Evolutionary conservation across 37 sponge, comb jelly and placozoan species (phyloP), one percentile per base, ranked within the genome.

Genomic region (Axinella damicornis): DNA sequence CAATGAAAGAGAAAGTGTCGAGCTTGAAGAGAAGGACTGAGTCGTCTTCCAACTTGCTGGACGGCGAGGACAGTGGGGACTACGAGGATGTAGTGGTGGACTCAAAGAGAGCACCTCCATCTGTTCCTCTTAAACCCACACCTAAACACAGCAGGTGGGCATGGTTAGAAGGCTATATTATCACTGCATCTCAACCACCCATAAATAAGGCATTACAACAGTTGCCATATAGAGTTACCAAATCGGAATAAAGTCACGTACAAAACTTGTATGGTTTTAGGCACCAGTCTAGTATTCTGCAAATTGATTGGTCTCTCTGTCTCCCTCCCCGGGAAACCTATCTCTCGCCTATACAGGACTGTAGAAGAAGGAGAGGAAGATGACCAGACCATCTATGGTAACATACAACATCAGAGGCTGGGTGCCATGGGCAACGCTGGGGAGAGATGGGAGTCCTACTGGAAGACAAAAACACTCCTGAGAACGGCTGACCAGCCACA

Each of bases 361-460:
- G 46, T 9, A 46, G 46, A 46, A 46, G 6, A 46, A 46, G 46
- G 46, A 9, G 46, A 46, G 46, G 4, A 46, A 22, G 71, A 59
- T 24, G 74, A 82, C 2, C 73, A 82, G 36, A 61, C 19, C 17
- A 73, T 87, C n/a, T 87, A 87, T 75, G 80, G 53, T 57, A 87
- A 87, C 63, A 63, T 34, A 12, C 36, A 53, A 2, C 74, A 87
- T 53, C 34, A 20, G 37, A 24, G 37, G 5, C 38, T 57, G 17
- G 81, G 74, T 39, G 79, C 75, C 60, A 63, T 28, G 63, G 88
- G 88, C 39, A 87, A 87, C 35, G 81, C 81, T 37, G 88, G 88
- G 21, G 20, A 67, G 40, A 55, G 88, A 22, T 87, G 88, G 88
- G 81, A 87, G 63, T 74, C 81, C 1, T 80, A 87, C 69, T 53